A percentile compares a stretch with the other conserved stretches of the same genome.
Conservation (phyloP, 2,888 invertebrate genomes). For the Elegia similella region DNA sequence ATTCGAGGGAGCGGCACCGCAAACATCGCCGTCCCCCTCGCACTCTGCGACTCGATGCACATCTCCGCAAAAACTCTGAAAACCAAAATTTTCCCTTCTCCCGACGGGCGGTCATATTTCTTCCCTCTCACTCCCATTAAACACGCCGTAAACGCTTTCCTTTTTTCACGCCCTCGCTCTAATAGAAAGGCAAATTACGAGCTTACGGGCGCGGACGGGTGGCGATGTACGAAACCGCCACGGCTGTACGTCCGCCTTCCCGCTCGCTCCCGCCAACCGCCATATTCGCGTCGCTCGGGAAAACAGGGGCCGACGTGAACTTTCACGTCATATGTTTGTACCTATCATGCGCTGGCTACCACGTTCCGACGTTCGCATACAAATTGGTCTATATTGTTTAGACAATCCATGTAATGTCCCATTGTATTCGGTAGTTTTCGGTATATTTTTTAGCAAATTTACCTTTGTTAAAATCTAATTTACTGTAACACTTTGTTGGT, state of each 20-base stretch:
- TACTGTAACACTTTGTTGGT: too few species aligned
- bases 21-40: conserved; percentile 66
- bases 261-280: conserved; percentile 53
- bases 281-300: conserved; percentile 58
- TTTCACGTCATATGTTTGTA: conserved; percentile 72
- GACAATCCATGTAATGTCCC: not conserved
- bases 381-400: conserved; percentile 9
- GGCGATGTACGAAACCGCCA: conserved; percentile 79
- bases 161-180: conserved; percentile 82
- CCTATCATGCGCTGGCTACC: conserved; percentile 42
- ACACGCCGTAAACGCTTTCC: conserved; percentile 82
- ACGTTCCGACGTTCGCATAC: conserved; percentile 20
- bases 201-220: conserved; percentile 82
- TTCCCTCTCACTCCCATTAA: conserved; percentile 81
- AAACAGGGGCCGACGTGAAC: conserved; percentile 74
- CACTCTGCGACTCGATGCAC: conserved; percentile 72
- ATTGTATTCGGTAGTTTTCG: not conserved
- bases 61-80: conserved; percentile 80
- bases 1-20: conserved; percentile 69
- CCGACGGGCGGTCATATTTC: conserved; percentile 78
- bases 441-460: not conserved
- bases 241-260: conserved; percentile 60
- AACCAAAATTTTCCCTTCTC: conserved; percentile 80
- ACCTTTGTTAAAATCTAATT: not conserved
- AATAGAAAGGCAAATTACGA: conserved; percentile 83